Percentiles rank a stretch among this genome's conserved stretches.
Conservation (phyloP, 2,888 invertebrate genomes). For the Ctenicera cuprea region DNA sequence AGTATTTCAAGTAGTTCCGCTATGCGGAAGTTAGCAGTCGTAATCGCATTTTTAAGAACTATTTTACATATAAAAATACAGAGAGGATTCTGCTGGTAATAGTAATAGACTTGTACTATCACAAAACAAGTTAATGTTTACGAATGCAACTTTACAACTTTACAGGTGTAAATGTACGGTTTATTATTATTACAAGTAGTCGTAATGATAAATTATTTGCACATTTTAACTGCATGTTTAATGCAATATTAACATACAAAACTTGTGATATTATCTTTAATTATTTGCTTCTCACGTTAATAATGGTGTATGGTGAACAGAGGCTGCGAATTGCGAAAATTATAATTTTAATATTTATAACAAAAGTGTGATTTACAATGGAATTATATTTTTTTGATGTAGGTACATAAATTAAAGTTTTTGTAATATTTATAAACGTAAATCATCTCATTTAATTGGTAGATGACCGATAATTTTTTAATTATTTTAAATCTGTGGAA, state of each 20-base stretch:
- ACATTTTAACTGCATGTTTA: background rate
- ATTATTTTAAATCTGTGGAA: too few species aligned
- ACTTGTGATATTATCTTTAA: background rate
- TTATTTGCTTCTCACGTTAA: constrained; percentile 7
- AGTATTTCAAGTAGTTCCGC: constrained; percentile 37
- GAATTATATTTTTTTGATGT: too few species aligned
- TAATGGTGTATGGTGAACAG: background rate
- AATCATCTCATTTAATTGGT: too few species aligned
- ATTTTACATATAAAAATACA: constrained; percentile 1
- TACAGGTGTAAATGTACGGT: background rate
- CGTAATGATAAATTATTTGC: background rate
- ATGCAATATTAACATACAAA: background rate
- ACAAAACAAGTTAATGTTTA: background rate
- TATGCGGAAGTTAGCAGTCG: constrained; percentile 41
- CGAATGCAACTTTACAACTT: background rate
- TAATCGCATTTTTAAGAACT: constrained; percentile 6
- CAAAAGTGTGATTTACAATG: too few species aligned
- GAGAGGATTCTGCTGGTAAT: background rate
- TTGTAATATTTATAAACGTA: too few species aligned
- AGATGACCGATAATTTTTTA: too few species aligned
- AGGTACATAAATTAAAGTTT: too few species aligned
- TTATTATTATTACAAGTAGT: background rate
- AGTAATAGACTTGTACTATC: background rate
- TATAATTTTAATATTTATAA: too few species aligned
- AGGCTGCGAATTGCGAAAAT: too few species aligned